A percentile compares a stretch with the other conserved stretches of the same genome.
phyloP scores from a whole-genome alignment of 2,888 invertebrate genomes.

The Rutpela maculata region DNA sequence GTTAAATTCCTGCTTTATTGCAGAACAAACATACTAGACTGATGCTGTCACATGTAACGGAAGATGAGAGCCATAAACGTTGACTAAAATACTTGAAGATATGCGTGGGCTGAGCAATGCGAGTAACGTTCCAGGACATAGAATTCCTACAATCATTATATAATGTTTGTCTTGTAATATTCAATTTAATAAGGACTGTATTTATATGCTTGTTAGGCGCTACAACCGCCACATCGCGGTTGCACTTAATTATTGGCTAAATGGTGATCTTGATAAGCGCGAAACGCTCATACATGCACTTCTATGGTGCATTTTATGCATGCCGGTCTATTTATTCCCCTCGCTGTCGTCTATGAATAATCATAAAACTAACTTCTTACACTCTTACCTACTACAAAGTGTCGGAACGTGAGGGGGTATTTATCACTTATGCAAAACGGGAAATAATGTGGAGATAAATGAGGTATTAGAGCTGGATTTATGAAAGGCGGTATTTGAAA shows the following conservation, averaged over 20 bases:
- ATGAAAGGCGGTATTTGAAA: conserved; percentile 1
- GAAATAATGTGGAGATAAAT: conserved; percentile 14
- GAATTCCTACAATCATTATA: conserved; percentile 41
- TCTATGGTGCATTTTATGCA: conserved; percentile 54
- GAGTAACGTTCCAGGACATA: conserved; percentile 35
- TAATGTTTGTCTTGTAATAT: conserved; percentile 50
- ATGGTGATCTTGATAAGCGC: conserved; percentile 61
- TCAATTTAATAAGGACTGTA: conserved; percentile 57
- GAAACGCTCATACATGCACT: conserved; percentile 49
- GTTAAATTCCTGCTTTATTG: conserved; percentile 32
- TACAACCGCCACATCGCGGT: conserved; percentile 52
- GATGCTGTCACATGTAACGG: conserved; percentile 47
- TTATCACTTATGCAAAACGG: conserved; percentile 17
- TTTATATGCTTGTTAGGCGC: conserved; percentile 57
- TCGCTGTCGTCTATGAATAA: conserved; percentile 51
- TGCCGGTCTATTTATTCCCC: conserved; percentile 47
- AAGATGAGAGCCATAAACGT: conserved; percentile 44
- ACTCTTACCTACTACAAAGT: conserved; percentile 20
- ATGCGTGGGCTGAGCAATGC: conserved; percentile 45
- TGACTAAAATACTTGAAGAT: conserved; percentile 37
- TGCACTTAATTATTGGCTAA: conserved; percentile 63
- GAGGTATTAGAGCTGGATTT: conserved; percentile 12
- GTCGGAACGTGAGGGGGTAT: conserved; percentile 12
- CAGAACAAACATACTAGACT: conserved; percentile 44
- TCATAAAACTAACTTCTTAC: conserved; percentile 50